Evolutionary conservation across 2,797 vertebrate species (phyloP).

Genomic region (Micropoecilia bifurca): DNA sequence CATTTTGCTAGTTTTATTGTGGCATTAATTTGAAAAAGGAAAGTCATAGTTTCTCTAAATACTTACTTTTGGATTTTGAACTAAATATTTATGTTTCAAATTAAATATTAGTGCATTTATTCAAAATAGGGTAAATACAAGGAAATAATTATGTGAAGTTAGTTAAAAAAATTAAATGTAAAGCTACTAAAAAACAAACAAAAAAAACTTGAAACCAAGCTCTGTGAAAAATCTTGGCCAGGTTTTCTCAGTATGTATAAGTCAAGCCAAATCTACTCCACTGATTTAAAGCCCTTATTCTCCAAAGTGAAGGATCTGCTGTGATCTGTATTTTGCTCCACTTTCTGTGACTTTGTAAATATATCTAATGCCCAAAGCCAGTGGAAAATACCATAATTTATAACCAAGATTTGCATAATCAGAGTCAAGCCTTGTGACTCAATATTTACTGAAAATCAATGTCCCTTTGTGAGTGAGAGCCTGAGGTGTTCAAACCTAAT

Average conservation of each 20-base stretch:
- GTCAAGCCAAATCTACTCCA: neutral
- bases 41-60: too few species aligned
- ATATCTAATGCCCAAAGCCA: conserved; percentile 4
- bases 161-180: too few species aligned
- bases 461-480: conserved; percentile 28
- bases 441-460: conserved; percentile 46
- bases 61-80: too few species aligned
- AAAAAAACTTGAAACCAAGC: neutral
- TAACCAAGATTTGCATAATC: conserved; percentile 50
- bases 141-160: neutral
- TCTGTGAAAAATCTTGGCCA: neutral
- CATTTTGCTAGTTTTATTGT: neutral
- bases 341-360: neutral
- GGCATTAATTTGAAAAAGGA: neutral
- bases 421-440: conserved; percentile 41
- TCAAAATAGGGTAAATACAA: neutral
- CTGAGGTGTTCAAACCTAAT: conserved; percentile 42
- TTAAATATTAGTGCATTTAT: neutral
- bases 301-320: neutral
- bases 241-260: neutral
- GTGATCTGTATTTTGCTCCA: neutral
- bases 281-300: neutral
- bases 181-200: too few species aligned
- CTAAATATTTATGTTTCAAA: too few species aligned
- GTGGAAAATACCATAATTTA: conserved; percentile 19